phyloP scores from a whole-genome alignment of 2,888 invertebrate genomes.

The Shargacucullia verbasci region DNA sequence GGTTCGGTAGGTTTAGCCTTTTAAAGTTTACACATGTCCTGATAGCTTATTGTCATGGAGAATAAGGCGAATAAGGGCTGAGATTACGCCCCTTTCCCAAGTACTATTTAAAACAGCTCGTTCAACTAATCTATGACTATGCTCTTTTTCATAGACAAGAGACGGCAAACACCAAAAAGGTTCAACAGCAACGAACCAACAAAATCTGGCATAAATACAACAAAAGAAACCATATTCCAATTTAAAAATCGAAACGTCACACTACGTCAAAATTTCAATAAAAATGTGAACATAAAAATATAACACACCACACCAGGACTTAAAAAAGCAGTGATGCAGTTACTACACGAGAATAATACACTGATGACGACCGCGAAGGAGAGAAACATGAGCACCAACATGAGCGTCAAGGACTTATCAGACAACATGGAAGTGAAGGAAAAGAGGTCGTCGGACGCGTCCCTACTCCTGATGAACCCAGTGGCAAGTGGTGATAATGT shows the following conservation, averaged over 20 bases:
- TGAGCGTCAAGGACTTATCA: constrained; percentile 53
- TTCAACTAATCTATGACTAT: too few species aligned
- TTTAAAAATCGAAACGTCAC: constrained; percentile 75
- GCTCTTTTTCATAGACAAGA: too few species aligned
- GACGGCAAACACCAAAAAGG: neutral
- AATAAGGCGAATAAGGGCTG: too few species aligned
- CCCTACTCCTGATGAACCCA: constrained; percentile 79
- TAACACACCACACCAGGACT: constrained; percentile 42
- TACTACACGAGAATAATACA: constrained; percentile 75
- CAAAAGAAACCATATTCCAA: constrained; percentile 18
- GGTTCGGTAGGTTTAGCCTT: too few species aligned
- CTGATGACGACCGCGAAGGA: constrained; percentile 64
- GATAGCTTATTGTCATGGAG: too few species aligned
- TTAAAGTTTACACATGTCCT: too few species aligned
- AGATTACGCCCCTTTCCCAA: too few species aligned
- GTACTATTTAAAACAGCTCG: too few species aligned
- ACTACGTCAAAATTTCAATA: constrained; percentile 72
- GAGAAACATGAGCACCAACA: constrained; percentile 64
- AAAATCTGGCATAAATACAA: constrained; percentile 15
- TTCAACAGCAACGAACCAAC: neutral
- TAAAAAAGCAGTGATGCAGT: constrained; percentile 72
- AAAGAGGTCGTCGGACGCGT: constrained; percentile 76
- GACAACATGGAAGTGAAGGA: constrained; percentile 78
- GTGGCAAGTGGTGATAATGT: constrained; percentile 86
- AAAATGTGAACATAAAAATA: constrained; percentile 74